Conservation (phyloP, 2,797 vertebrate genomes). For the Onychomys torridus region DNA sequence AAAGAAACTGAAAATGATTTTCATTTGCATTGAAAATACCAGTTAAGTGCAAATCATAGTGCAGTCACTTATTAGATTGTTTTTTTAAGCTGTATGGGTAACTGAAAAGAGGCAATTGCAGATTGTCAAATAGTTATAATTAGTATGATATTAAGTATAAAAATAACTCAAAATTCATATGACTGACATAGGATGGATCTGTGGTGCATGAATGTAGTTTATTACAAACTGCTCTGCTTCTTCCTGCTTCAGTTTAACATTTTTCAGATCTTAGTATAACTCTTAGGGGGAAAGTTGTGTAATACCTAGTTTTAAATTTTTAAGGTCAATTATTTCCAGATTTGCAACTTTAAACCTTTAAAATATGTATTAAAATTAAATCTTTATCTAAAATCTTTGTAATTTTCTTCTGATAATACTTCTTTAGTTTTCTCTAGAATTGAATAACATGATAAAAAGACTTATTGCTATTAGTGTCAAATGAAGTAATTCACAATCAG, state of each 20-base stretch:
- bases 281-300: background rate
- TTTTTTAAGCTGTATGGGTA: background rate
- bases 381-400: background rate
- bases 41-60: background rate
- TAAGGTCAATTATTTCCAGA: background rate
- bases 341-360: background rate
- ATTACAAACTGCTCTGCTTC: background rate
- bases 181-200: background rate
- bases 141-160: background rate
- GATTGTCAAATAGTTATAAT: background rate
- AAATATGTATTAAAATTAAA: background rate
- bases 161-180: background rate
- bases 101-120: background rate
- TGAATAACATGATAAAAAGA: background rate
- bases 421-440: background rate
- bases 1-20: background rate
- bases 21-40: constrained; percentile 10
- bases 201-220: background rate
- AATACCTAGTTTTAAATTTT: background rate
- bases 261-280: background rate
- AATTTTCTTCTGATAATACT: background rate
- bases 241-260: background rate
- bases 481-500: background rate
- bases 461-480: background rate
- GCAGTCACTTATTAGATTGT: background rate